Evolutionary conservation across 2,888 invertebrate genomes (phyloP).

Genomic region (Lottia scabra): DNA sequence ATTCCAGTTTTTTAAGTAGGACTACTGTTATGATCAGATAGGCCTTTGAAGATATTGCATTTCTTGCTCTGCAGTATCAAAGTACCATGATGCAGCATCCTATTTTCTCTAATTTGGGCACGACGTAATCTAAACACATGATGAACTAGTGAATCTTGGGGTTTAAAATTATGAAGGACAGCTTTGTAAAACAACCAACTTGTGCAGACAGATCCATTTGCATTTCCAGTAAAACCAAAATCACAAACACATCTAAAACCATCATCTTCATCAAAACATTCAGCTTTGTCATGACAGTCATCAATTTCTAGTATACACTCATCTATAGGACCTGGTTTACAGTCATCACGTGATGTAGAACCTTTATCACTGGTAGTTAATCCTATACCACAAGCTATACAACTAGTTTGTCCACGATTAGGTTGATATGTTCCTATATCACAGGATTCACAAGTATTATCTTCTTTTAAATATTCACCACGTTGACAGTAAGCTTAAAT

Average conservation of each 20-base stretch:
- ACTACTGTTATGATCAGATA: too few relatives aligned
- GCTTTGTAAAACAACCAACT: slow-evolving; percentile 32
- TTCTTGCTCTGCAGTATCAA: too few relatives aligned
- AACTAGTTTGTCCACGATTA: slow-evolving; percentile 33
- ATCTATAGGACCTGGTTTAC: slow-evolving; percentile 41
- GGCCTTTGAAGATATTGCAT: too few relatives aligned
- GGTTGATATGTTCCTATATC: slow-evolving; percentile 50
- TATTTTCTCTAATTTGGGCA: too few relatives aligned
- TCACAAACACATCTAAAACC: slow-evolving; percentile 48
- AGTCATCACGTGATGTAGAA: slow-evolving; percentile 30
- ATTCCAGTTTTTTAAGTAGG: too few relatives aligned
- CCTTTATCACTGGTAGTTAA: slow-evolving; percentile 43
- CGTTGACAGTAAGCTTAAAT: slow-evolving; percentile 46
- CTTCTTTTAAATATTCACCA: slow-evolving; percentile 35
- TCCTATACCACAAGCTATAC: slow-evolving; percentile 46
- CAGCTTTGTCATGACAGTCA: slow-evolving; percentile 40
- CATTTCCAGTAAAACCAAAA: slow-evolving; percentile 38
- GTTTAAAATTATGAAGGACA: too few relatives aligned
- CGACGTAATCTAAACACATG: too few relatives aligned
- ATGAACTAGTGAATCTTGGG: too few relatives aligned
- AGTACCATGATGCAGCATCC: too few relatives aligned
- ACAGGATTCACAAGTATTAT: slow-evolving; percentile 46
- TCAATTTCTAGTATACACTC: slow-evolving; percentile 43
- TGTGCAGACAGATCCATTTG: slow-evolving; percentile 37
- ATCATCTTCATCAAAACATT: slow-evolving; percentile 37